These are phyloP conservation scores for Corydoras maculifer DNA, from an alignment of 2,113 vertebrate genomes.

Conservation along the genomic window DNA sequence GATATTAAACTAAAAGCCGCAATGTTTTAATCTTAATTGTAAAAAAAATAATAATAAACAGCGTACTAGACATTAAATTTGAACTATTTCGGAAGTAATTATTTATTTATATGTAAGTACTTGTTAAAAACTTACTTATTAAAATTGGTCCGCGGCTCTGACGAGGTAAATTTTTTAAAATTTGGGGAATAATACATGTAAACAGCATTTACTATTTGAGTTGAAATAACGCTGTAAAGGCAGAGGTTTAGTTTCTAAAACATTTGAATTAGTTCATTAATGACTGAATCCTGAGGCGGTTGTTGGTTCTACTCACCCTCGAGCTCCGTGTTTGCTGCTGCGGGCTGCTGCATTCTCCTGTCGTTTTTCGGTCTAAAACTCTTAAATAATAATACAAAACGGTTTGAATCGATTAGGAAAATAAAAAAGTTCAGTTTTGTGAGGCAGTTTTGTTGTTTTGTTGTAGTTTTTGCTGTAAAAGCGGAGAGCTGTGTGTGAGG, in stretches of 20 bases:
- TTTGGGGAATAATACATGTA: no score
- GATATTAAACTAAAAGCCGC: no score
- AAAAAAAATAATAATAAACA: no score
- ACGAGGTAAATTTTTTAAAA: no score
- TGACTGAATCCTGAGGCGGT: not conserved
- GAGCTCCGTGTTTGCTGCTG: not conserved
- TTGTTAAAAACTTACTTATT: no score
- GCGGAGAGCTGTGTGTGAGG: not conserved
- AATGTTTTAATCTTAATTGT: no score
- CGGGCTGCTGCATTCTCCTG: conserved; percentile 23
- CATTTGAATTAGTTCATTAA: not conserved
- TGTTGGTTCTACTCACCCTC: conserved; percentile 21
- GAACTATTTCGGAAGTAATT: no score
- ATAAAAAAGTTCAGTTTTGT: not conserved
- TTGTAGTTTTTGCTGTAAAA: not conserved
- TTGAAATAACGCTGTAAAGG: no score
- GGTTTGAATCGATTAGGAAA: not conserved
- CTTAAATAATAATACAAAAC: not conserved
- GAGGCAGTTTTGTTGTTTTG: not conserved
- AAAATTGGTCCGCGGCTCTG: no score
- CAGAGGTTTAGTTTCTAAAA: not conserved
- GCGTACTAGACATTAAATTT: no score
- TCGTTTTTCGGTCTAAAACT: not conserved
- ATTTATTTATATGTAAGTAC: no score
- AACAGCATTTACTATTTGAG: no score